Evolutionary conservation across 1,140 invertebrate genomes (phyloP), one percentile per base, ranked within the genome.

Genomic region (Saccostrea glomerata): DNA sequence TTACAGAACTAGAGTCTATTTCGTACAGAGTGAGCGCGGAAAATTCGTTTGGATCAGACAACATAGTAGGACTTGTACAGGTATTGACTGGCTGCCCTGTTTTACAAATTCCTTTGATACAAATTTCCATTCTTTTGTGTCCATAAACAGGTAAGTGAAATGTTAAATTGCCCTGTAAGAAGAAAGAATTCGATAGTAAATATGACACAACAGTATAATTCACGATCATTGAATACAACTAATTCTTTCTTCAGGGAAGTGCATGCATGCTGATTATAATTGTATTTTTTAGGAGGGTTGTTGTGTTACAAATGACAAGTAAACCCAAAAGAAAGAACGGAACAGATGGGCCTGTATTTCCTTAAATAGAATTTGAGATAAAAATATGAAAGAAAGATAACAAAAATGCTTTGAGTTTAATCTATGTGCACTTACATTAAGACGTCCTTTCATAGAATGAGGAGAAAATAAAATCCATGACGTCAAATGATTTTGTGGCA

Each of bases 1-100:
- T 66, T 23, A 55, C 54, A 2, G n/a, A 17, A 15, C 60, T 70
- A 23, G 56, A 17, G 23, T 88, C 77, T 12, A 88, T 36, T 36
- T 88, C 89, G 40, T 88, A 88, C 2, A 86, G 17, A 12, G 17
- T 73, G 17, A 47, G n/a, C 60, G 7, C 58, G 15, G 73, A 63
- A 70, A 77, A 88, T 36, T 30, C 40, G 63, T 88, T 88, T 2
- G 87, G 84, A 63, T 90, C 55, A 9, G 83, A 84, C 20, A 40
- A 23, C 20, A 63, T 25, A n/a, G n/a, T 56, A 17, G 70, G n/a
- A 47, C 3, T 17, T 17, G 9, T 73, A 66, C 88, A 89, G 5
- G 1, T 47, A 3, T 12, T 66, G 17, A 15, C 36, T 36, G 17
- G 55, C 13, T 30, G n/a, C 15, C 85, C 85, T 7, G 66, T 70